A percentile compares a stretch with the other conserved stretches of the same genome.
Conservation (phyloP, 2,113 vertebrate species). For the Pleuronectes platessa region DNA sequence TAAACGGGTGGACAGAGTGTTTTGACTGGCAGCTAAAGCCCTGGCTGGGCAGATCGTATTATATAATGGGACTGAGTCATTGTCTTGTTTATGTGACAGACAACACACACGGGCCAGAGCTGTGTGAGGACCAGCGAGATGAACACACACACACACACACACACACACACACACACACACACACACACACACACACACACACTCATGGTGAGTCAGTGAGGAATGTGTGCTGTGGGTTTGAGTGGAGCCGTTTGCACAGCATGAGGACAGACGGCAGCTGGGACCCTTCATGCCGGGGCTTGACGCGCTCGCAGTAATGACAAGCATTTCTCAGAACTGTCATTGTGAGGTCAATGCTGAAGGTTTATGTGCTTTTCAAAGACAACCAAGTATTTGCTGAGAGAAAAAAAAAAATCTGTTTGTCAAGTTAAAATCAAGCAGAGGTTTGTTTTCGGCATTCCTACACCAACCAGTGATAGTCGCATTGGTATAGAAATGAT, state of each 20-base stretch:
- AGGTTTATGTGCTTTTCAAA: slow-evolving; percentile 2
- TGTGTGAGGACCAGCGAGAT: background rate
- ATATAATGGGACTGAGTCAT: slow-evolving; percentile 67
- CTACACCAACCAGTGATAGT: background rate
- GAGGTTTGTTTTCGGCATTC: background rate
- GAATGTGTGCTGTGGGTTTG: slow-evolving; percentile 67
- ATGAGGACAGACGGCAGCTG: slow-evolving; percentile 71
- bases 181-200: slow-evolving; percentile 10
- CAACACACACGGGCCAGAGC: slow-evolving; percentile 5
- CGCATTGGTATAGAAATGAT: background rate
- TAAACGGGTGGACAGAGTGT: background rate
- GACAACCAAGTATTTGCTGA: background rate
- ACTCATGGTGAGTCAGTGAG: slow-evolving; percentile 72
- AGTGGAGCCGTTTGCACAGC: slow-evolving; percentile 46
- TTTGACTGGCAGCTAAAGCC: slow-evolving; percentile 46
- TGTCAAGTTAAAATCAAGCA: background rate
- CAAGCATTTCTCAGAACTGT: slow-evolving; percentile 35
- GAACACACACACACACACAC: slow-evolving; percentile 17
- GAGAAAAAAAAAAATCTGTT: background rate
- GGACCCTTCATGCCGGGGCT: slow-evolving; percentile 68
- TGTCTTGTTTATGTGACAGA: slow-evolving; percentile 57
- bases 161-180: slow-evolving; percentile 18
- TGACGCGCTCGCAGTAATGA: slow-evolving; percentile 57
- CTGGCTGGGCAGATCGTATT: slow-evolving; percentile 23
- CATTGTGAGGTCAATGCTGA: slow-evolving; percentile 28